Evolutionary conservation across 2,888 invertebrate genomes (phyloP), one percentile per base, ranked within the genome.

Genomic region (Biston stratarius): DNA sequence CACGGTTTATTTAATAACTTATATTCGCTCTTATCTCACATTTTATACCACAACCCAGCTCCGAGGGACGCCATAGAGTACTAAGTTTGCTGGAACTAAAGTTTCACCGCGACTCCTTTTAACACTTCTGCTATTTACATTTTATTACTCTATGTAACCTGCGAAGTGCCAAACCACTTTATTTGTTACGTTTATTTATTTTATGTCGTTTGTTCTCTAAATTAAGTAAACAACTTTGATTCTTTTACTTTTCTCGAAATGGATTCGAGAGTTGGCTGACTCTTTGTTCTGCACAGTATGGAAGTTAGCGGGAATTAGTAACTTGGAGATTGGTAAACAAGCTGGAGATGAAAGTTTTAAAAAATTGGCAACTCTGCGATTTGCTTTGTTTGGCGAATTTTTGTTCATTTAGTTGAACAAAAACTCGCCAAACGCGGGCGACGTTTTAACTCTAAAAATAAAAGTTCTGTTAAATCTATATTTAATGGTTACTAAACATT

Each of bases 121-220:
- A 89, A 88, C 89, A 89, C 89, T 91, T 86, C 85, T 84, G 83
- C 86, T 86, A 89, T 90, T 90, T 88, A 89, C 90, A 89, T 90
- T 89, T 90, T 88, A 90, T 88, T 87, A 81, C 85, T 80, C 78
- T 78, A 78, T 79, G 84, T 82, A 68, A 83, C 78, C 79, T 78
- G 78, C 77, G 77, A 82, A 78, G 80, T 81, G 74, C 77, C 74
- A 78, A 83, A 84, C 84, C 83, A 83, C 83, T 87, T 87, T 86
- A 86, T 87, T 87, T 86, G 85, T 86, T 86, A 81, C 76, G 75
- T 80, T 82, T 82, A 80, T 82, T 80, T 82, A 82, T 83, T 75
- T 77, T 75, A 70, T 74, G 75, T 76, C 79, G 75, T 80, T 82
- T 79, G 79, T 80, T 76, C 75, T 75, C 69, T 64, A 69, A 80